phyloP scores from a whole-genome alignment of 2,888 invertebrate genomes.

The Eristalis pertinax region DNA sequence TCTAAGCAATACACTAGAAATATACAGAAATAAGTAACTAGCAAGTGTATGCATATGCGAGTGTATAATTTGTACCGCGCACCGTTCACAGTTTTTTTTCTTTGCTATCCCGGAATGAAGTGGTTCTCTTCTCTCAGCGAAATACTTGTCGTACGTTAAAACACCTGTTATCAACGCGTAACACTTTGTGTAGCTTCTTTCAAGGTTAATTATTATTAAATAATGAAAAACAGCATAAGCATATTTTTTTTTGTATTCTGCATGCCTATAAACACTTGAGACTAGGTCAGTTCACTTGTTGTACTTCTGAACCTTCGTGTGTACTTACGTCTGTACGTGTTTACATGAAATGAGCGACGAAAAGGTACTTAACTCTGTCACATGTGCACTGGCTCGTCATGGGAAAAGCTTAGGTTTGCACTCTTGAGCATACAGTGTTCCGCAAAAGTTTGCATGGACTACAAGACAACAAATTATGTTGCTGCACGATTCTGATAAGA shows the following conservation, averaged over 20 bases:
- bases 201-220: not conserved
- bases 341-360: not conserved
- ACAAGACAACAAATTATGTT: not conserved
- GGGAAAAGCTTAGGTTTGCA: not conserved
- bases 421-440: not conserved
- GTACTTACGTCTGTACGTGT: not conserved
- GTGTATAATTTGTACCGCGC: not conserved
- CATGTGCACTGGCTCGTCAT: not conserved
- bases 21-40: not conserved
- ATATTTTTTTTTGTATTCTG: not conserved
- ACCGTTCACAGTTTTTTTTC: not conserved
- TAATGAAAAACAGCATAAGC: not conserved
- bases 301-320: not conserved
- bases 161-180: not conserved
- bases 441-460: not conserved
- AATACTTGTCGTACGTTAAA: not conserved
- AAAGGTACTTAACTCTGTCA: not conserved
- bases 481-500: not conserved
- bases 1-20: not conserved
- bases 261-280: not conserved
- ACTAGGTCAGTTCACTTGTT: not conserved
- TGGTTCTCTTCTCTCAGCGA: not conserved
- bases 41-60: not conserved
- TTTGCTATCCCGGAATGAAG: no score
- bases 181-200: not conserved